Conservation (phyloP, 2,888 invertebrate genomes). For the Hedya salicella region DNA sequence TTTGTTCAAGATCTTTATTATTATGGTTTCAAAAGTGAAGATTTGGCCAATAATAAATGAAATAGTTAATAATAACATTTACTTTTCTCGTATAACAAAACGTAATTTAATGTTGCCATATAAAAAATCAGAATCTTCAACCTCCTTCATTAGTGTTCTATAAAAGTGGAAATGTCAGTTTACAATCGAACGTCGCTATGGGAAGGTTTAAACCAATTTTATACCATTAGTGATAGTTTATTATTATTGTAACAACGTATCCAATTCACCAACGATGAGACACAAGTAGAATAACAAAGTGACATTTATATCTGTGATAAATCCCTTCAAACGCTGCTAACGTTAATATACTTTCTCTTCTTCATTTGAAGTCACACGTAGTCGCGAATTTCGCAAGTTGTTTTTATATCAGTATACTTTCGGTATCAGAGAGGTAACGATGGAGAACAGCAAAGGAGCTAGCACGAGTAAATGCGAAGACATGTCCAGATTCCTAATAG, state of each 20-base stretch:
- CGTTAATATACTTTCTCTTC: slow-evolving; percentile 54
- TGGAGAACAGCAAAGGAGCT: slow-evolving; percentile 43
- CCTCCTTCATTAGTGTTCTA: slow-evolving; percentile 8
- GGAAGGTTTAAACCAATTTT: slow-evolving; percentile 53
- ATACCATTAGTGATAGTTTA: slow-evolving; percentile 58
- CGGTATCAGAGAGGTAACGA: slow-evolving; percentile 28
- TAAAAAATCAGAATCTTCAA: not conserved
- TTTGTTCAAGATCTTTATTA: not conserved
- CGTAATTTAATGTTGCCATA: slow-evolving; percentile 44
- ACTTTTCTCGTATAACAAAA: slow-evolving; percentile 50
- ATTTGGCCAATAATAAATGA: too few relatives aligned
- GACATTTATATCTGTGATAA: slow-evolving; percentile 60
- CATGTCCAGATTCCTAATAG: slow-evolving; percentile 32
- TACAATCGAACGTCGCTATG: slow-evolving; percentile 57
- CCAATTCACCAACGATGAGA: slow-evolving; percentile 68
- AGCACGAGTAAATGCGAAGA: slow-evolving; percentile 25
- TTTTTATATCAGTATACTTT: slow-evolving; percentile 39
- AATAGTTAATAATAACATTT: not conserved
- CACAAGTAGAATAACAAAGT: slow-evolving; percentile 67
- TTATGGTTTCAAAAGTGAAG: too few relatives aligned
- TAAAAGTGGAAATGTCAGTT: slow-evolving; percentile 53
- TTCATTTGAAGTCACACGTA: slow-evolving; percentile 54
- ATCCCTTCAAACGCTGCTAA: slow-evolving; percentile 52
- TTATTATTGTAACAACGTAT: slow-evolving; percentile 60
- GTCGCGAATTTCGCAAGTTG: slow-evolving; percentile 46